These are phyloP conservation scores for Phallusia fumigata DNA, from an alignment of 23 tunicate genomes.

Conservation along the genomic window DNA sequence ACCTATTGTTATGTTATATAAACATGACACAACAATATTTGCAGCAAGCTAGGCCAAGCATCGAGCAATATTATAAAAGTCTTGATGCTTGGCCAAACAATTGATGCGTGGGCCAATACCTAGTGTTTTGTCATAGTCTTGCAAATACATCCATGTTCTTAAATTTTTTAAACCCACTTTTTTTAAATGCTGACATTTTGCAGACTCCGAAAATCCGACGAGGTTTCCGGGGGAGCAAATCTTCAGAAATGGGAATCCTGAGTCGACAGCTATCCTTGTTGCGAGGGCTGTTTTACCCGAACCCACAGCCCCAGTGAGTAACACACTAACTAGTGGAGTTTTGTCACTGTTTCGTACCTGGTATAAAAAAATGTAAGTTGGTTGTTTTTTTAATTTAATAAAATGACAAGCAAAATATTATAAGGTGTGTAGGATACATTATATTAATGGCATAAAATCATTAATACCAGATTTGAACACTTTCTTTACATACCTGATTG, in stretches of 20 bases:
- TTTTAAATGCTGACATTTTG: conserved; percentile 84
- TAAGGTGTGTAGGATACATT: too few species aligned
- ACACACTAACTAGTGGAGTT: conserved; percentile 71
- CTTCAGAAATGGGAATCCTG: conserved; percentile 85
- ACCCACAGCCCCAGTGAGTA: conserved; percentile 76
- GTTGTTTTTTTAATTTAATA: too few species aligned
- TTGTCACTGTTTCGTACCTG: conserved; percentile 72
- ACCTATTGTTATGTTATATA: too few species aligned
- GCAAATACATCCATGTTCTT: too few species aligned
- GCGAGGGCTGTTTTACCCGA: conserved; percentile 97
- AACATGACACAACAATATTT: too few species aligned
- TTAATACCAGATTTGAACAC: too few species aligned
- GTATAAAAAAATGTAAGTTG: not conserved
- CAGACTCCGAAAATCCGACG: conserved; percentile 80
- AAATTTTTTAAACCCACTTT: conserved; percentile 54
- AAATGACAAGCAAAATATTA: too few species aligned
- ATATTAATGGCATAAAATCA: too few species aligned
- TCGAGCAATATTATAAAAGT: not conserved
- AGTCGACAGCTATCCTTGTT: conserved; percentile 75
- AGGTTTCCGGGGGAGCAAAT: conserved; percentile 75
- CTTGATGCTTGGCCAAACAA: too few species aligned
- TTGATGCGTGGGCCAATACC: too few species aligned
- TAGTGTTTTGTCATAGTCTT: too few species aligned
- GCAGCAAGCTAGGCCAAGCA: too few species aligned
- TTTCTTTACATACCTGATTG: conserved; percentile 85